phyloP scores from a whole-genome alignment of 2,797 vertebrate species.

The Pitangus sulphuratus region DNA sequence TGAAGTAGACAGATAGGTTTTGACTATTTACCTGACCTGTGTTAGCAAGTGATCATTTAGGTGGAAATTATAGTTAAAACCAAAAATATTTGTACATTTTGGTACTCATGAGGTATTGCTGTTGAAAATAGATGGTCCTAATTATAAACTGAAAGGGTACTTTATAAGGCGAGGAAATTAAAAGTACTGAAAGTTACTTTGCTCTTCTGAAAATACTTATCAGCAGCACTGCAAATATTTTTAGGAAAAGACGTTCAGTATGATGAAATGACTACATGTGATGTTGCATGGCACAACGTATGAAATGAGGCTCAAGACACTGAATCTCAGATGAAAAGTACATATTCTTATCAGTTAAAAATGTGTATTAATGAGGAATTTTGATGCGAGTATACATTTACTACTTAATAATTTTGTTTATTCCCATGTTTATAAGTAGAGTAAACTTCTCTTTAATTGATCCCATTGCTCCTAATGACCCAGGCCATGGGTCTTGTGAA shows the following conservation, averaged over 20 bases:
- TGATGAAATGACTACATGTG: background rate
- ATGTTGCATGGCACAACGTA: background rate
- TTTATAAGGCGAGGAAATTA: background rate
- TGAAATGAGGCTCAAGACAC: background rate
- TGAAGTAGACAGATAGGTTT: background rate
- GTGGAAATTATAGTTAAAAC: background rate
- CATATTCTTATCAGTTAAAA: background rate
- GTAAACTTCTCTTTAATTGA: background rate
- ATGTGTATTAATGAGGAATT: background rate
- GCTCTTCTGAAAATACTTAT: background rate
- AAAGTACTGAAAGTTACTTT: background rate
- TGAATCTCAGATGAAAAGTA: background rate
- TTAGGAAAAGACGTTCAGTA: background rate
- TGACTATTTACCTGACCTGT: background rate
- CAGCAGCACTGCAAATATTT: background rate
- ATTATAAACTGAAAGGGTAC: background rate
- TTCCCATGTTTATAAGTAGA: background rate
- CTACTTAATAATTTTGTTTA: background rate
- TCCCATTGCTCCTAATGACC: background rate
- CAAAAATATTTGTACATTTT: background rate
- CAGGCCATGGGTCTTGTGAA: background rate
- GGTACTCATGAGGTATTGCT: accelerated
- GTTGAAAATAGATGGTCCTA: background rate
- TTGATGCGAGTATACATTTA: background rate
- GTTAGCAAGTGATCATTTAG: background rate